Evolutionary conservation across 2,888 invertebrate species (phyloP), one percentile per base, ranked within the genome.

Genomic region (Noctua pronuba): DNA sequence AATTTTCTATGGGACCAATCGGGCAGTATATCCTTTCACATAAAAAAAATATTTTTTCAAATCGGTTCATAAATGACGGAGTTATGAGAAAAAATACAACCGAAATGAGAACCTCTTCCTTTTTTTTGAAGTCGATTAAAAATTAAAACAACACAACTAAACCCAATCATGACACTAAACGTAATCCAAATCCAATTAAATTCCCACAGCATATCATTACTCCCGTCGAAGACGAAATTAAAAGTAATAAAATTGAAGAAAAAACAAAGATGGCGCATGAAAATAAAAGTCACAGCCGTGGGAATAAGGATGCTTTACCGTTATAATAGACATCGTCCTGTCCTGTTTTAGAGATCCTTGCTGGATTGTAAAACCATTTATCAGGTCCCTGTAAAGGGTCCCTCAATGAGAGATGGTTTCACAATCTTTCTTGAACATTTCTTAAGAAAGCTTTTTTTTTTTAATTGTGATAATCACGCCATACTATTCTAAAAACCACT

Each of bases 261-360:
- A 87, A 86, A 86, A 77, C 72, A 77, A 88, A 86, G 41, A 88
- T 88, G 85, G 88, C 86, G 62, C 28, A 66, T 78, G 75, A 87
- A 87, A 87, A 86, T 75, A 83, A 82, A 84, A 87, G 87, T 86
- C 83, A 74, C 67, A 44, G 52, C 71, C 89, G 91, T 91, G 91
- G 88, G 91, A 91, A 89, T 81, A 87, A 79, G 85, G 87, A 89
- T 89, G 83, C 35, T 38, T 64, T 11, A 80, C 91, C 91, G 91
- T 91, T 91, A 91, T 88, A 86, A 88, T 87, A 84, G 74, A 44
- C 71, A 11, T 71, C 88, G 86, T 90, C 91, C 90, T 90, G 90
- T 86, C 86, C 82, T 88, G 86, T 82, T 82, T 82, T 84, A 90
- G 85, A 78, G 88, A 81, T 87, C 87, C 84, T 75, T 80, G 31